These are phyloP conservation scores for Clanis bilineata DNA, from an alignment of 2,888 invertebrate species.

Conservation along the genomic window DNA sequence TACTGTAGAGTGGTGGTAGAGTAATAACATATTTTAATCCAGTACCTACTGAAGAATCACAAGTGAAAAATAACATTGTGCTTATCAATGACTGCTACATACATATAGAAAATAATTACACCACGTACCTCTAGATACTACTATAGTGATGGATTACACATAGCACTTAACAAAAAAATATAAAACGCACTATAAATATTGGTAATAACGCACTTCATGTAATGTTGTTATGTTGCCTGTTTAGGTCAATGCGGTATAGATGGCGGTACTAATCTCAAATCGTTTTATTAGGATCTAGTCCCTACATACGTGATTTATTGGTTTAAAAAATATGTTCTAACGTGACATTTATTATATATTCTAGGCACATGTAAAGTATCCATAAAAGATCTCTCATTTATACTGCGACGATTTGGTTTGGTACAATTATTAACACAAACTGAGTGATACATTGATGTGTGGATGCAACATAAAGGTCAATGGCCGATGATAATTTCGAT, in stretches of 20 bases:
- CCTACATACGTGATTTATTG: no score
- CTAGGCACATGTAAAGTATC: neutral
- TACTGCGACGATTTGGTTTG: neutral
- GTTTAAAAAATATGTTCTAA: neutral
- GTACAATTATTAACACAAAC: neutral
- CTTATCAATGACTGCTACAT: no score
- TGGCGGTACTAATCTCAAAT: neutral
- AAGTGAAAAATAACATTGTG: no score
- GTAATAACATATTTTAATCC: no score
- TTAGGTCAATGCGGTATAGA: neutral
- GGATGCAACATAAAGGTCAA: slow-evolving; percentile 36
- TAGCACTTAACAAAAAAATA: neutral
- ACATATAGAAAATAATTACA: no score
- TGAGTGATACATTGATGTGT: neutral
- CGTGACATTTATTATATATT: neutral
- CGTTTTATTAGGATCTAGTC: neutral
- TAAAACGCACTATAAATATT: neutral
- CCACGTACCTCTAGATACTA: no score
- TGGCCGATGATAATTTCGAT: slow-evolving; percentile 45
- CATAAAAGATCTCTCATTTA: neutral
- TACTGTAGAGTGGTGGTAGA: no score
- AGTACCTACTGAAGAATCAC: no score
- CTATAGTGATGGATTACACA: neutral
- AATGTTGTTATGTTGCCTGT: neutral
- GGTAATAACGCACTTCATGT: neutral